Evolutionary conservation across 1,140 invertebrate genomes (phyloP).

Genomic region (Antheraea pernyi): DNA sequence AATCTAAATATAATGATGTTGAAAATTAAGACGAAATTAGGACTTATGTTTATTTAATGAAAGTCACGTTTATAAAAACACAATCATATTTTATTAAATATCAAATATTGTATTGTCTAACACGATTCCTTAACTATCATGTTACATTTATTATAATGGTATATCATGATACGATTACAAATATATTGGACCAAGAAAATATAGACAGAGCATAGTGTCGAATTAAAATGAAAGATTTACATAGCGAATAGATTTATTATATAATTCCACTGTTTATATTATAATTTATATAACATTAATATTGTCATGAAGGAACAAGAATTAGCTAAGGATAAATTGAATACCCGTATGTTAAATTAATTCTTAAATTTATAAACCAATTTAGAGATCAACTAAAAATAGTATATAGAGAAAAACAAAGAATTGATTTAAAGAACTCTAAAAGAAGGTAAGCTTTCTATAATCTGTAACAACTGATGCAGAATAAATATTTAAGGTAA

Average conservation of each 20-base stretch:
- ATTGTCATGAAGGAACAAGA: constrained; percentile 76
- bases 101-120: constrained; percentile 79
- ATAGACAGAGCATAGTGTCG: constrained; percentile 18
- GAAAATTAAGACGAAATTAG: not conserved
- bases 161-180: constrained; percentile 64
- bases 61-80: constrained; percentile 63
- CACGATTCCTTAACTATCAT: constrained; percentile 77
- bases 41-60: constrained; percentile 35
- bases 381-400: not conserved
- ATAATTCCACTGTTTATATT: not conserved
- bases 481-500: too few species aligned
- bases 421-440: too few species aligned
- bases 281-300: constrained; percentile 41
- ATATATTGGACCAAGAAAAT: constrained; percentile 42
- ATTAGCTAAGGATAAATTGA: constrained; percentile 39
- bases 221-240: constrained; percentile 13
- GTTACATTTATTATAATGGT: constrained; percentile 70
- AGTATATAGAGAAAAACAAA: too few species aligned
- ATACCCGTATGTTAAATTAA: not conserved
- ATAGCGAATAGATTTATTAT: constrained; percentile 6
- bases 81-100: constrained; percentile 79
- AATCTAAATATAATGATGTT: too few species aligned
- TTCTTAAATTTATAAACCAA: not conserved
- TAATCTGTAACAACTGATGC: too few species aligned
- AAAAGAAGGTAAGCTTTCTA: too few species aligned